Base-by-base conservation (phyloP, 1,140 invertebrate species). In the Bombus sibiricus region DNA sequence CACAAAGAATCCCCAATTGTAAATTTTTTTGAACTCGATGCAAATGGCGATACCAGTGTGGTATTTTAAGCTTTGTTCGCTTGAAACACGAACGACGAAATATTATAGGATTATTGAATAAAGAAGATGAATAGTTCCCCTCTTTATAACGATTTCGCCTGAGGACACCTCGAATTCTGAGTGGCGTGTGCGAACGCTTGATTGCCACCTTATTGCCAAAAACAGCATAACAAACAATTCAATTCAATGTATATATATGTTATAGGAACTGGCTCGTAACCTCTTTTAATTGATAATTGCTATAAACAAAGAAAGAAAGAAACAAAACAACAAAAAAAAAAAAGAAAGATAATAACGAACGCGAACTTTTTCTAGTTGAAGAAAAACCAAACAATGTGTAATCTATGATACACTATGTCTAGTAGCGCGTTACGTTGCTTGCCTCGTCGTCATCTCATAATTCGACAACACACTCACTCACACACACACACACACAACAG, bases 191-290 rank as follows among this genome's bases (percentile, higher is more conserved):
- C 66, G 59, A 86, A 83, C 73, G 81, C 85, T 86, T 75, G 59
- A 83, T 79, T 77, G 74, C 85, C 85, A 86, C 68, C 32, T 82
- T 82, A 78, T 89, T 86, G 82, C 88, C 81, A 82, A 68, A 43
- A 41, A 41, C 37, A 72, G 25, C 37, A 41, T 15, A 32, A 53
- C 32, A 74, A 53, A 28, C 53, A 88, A 72, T 88, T 89, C 80
- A 90, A 90, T 93, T 92, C 88, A 92, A 84, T 92, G 90, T 93
- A 88, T 91, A 88, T 92, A 85, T 92, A 85, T 85, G 37, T 41
- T 85, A 90, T 90, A 92, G 85, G 85, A 91, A 91, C 81, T 82
- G 86, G 84, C 77, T 74, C 83, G 75, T 81, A 85, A 80, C 41
- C 57, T 43, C 76, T 74, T 89, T 85, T 81, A 82, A 87, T 88